Evolutionary conservation across 1,140 invertebrate genomes (phyloP), one percentile per base, ranked within the genome.

Genomic region (Metopolophium dirhodum): DNA sequence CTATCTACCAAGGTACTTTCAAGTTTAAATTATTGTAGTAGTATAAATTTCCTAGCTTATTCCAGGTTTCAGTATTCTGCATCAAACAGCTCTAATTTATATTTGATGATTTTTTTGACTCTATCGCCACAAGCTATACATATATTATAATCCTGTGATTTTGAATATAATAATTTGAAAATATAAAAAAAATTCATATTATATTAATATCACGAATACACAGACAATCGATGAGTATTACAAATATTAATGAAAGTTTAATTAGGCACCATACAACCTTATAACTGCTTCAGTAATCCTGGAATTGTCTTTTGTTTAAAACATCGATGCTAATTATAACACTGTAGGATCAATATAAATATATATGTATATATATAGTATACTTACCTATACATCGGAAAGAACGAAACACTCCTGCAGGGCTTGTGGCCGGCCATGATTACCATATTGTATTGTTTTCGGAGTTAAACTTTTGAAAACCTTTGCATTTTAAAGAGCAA

Each of bases 371-470:
- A 41, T 9, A 86, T 7, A 47, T 47, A 8, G 45, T 9, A 9
- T 6, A 86, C 30, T 41, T 68, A 77, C n/a, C n/a, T 49, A 23
- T 35, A 37, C 51, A 88, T 54, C 0, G 22, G 87, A 30, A 89
- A 89, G 35, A 37, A 89, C 20, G n/a, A 54, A 88, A 54, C 51
- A 49, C 30, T 49, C 18, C 51, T 23, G 22, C 18, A n/a, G 6
- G 30, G 30, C 45, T 47, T 35, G 23, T 88, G 87, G 47, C 35
- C n/a, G 30, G 45, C 30, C 86, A 41, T 8, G 11, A 89, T 89
- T 89, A 89, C 87, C 88, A 57, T 89, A 88, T 89, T 54, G n/a
- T n/a, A 37, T 89, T 37, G 87, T 89, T 47, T 54, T 54, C 35
- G 35, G 35, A 37, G 35, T 57, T 89, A 37, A 54, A 89, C 88